These are phyloP conservation scores for Enteromius afrohamiltoni DNA, from an alignment of 2,797 vertebrate species.

Conservation along the genomic window DNA sequence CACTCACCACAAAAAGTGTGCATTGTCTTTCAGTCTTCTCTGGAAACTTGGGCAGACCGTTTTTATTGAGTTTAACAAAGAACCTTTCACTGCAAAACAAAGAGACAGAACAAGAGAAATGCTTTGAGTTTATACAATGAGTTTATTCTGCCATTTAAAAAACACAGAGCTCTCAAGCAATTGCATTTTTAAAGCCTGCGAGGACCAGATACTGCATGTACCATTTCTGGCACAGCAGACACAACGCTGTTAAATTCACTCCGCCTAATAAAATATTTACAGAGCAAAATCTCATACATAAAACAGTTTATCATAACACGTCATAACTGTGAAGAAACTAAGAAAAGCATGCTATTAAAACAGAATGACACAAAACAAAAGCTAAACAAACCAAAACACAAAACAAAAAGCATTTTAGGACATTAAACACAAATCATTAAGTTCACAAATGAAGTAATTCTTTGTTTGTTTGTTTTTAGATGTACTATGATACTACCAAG, in stretches of 20 bases:
- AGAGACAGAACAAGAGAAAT: slow-evolving; percentile 47
- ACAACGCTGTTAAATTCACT: slow-evolving; percentile 47
- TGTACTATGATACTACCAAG: background rate
- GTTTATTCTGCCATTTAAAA: slow-evolving; percentile 17
- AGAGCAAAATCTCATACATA: slow-evolving; percentile 22
- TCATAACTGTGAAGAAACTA: slow-evolving; percentile 22
- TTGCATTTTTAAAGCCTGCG: background rate
- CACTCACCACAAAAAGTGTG: slow-evolving; percentile 96
- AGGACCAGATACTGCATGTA: slow-evolving; percentile 31
- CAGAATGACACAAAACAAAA: background rate
- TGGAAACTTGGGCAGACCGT: slow-evolving; percentile 93
- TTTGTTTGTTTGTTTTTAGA: background rate
- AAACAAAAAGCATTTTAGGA: background rate
- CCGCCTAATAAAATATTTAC: slow-evolving; percentile 62
- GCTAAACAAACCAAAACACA: too few species aligned
- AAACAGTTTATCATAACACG: background rate
- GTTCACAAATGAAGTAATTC: too few species aligned
- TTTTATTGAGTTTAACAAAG: slow-evolving; percentile 96
- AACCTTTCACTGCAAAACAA: slow-evolving; percentile 90
- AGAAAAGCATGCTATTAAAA: background rate
- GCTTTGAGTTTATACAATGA: slow-evolving; percentile 3
- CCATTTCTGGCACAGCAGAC: slow-evolving; percentile 27
- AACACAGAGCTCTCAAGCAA: background rate
- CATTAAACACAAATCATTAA: background rate
- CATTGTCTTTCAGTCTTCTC: slow-evolving; percentile 96